These are phyloP conservation scores for Ellobium chinense DNA, from an alignment of 2,888 invertebrate genomes.

Conservation along the genomic window DNA sequence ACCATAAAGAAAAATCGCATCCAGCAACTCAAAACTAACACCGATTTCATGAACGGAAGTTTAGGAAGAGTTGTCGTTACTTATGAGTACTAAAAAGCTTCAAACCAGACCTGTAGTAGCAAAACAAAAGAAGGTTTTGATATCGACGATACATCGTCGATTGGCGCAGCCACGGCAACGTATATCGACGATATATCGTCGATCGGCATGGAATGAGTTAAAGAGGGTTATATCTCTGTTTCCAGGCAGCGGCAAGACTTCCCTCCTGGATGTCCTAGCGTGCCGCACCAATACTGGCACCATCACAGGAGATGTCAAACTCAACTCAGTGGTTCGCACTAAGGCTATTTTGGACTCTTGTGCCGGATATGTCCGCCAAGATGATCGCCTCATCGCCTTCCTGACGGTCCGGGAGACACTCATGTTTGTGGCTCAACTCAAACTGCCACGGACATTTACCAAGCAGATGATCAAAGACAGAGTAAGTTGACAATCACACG, in stretches of 20 bases:
- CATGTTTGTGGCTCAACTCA: constrained; percentile 75
- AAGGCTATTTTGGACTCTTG: constrained; percentile 68
- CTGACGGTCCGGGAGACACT: constrained; percentile 89
- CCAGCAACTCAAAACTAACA: too few relatives aligned
- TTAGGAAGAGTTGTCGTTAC: too few relatives aligned
- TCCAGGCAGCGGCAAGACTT: constrained; percentile 95
- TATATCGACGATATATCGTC: too few relatives aligned
- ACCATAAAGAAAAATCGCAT: too few relatives aligned
- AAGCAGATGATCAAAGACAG: constrained; percentile 15
- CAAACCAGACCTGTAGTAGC: too few relatives aligned
- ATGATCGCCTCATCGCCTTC: constrained; percentile 90
- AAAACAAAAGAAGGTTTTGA: too few relatives aligned
- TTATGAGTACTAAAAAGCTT: too few relatives aligned
- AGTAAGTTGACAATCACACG: constrained; percentile 17
- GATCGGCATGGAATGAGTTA: too few relatives aligned
- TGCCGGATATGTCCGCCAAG: constrained; percentile 93
- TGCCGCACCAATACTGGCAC: constrained; percentile 84
- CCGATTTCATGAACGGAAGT: too few relatives aligned
- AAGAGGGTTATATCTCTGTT: too few relatives aligned
- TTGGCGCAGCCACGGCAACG: too few relatives aligned
- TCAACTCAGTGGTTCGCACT: constrained; percentile 91
- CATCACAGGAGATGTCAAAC: constrained; percentile 91
- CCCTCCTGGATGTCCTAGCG: constrained; percentile 92
- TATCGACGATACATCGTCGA: too few relatives aligned
- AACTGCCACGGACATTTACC: constrained; percentile 79